Base-by-base conservation (phyloP, 92 coral and sea anemone species). In the Meandrina meandrites region DNA sequence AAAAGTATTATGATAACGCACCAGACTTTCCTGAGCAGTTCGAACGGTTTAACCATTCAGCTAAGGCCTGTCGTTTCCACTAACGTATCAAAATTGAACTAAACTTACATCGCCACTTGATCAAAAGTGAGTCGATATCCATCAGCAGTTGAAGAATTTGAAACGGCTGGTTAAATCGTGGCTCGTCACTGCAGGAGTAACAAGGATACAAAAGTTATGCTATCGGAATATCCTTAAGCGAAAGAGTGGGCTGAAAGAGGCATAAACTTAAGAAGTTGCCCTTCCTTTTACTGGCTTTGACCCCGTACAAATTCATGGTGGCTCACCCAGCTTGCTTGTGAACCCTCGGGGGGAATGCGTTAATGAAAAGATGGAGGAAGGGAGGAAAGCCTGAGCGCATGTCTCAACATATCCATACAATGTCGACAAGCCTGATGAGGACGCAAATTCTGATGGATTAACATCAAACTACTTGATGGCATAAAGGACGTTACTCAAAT, bases 31-130 rank as follows among this genome's bases (percentile, higher is more conserved):
- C 10, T 30, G 0, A 13, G 18, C 35, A 27, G 35, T 28, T 27
- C 27, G 71, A 28, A 27, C 71, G 10, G 27, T 60, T 60, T 1
- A 19, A 57, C 64, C 24, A 57, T 24, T 2, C 0, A 15, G 5
- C 7, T 57, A 57, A 18, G 4, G 21, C 4, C 4, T 22, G 24
- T 58, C 16, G 71, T 66, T 66, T 66, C 34, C 71, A 12, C 71
- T 28, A 66, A 10, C 16, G 71, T 0, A 8, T 28, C 34, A 12
- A 8, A 2, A 3, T 14, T 5, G 32, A 32, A 50, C 32, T 0
- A 37, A 8, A 93, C 99, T 95, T 92, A 97, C 99, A 95, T 47
- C 99, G 91, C 99, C 99, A 97, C 82, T 97, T 97, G 86, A 86
- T 95, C 79, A 97, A 87, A 27, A 90, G 92, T 35, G 96, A 95